A percentile compares a stretch with the other conserved stretches of the same genome.
These are phyloP conservation scores for Torymus tubicola DNA, from an alignment of 2,888 invertebrate species.

Conservation along the genomic window DNA sequence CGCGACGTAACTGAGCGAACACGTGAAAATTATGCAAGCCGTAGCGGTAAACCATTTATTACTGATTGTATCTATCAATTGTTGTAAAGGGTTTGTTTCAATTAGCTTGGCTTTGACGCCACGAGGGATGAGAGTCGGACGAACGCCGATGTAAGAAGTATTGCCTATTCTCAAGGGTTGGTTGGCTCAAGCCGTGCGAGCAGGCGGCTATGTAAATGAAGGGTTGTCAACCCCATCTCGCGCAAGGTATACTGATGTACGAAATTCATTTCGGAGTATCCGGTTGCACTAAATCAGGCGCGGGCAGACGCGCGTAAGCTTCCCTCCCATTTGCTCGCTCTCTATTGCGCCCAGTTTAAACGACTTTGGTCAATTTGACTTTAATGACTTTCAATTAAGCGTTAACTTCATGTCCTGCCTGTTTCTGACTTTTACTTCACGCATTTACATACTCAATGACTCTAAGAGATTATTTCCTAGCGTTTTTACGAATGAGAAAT, in stretches of 20 bases:
- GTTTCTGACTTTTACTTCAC: conserved; percentile 36
- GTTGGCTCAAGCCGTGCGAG: neutral
- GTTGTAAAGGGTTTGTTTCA: conserved; percentile 55
- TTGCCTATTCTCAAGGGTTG: conserved; percentile 56
- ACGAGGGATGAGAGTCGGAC: conserved; percentile 45
- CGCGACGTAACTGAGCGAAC: neutral
- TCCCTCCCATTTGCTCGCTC: neutral
- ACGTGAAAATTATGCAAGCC: conserved; percentile 48
- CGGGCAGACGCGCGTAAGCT: conserved; percentile 22
- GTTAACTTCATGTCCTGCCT: conserved; percentile 49
- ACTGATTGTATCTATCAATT: conserved; percentile 57
- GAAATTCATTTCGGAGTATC: conserved; percentile 62
- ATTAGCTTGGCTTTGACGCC: conserved; percentile 51
- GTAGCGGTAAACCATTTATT: conserved; percentile 54
- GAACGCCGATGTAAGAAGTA: conserved; percentile 54
- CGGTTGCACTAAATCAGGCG: conserved; percentile 66
- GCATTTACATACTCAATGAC: conserved; percentile 51
- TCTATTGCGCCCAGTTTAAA: conserved; percentile 26
- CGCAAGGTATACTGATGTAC: conserved; percentile 45
- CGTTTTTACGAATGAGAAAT: conserved; percentile 13
- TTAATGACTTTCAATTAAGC: conserved; percentile 59
- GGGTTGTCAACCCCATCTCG: conserved; percentile 63
- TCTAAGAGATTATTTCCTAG: conserved; percentile 39
- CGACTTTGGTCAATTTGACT: conserved; percentile 57
- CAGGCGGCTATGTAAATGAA: conserved; percentile 63